These are phyloP conservation scores for Odontophorus gujanensis DNA, from an alignment of 2,113 vertebrate genomes.

Conservation along the genomic window DNA sequence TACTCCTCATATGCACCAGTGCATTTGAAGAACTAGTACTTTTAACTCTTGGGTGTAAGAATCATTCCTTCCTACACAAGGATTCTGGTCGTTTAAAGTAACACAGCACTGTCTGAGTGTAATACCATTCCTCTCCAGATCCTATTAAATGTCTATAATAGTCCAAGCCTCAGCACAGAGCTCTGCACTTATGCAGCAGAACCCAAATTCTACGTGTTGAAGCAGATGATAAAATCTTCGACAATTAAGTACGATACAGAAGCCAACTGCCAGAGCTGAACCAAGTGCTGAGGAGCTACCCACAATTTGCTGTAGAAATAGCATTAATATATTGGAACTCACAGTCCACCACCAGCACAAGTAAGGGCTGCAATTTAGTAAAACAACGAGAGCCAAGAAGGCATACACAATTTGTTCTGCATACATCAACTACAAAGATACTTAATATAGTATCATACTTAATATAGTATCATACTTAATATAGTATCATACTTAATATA, in stretches of 20 bases:
- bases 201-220: not conserved
- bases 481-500: not conserved
- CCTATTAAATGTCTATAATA: not conserved
- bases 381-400: not conserved
- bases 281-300: not conserved
- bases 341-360: not conserved
- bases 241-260: slow-evolving; percentile 37
- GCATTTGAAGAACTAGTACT: not conserved
- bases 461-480: no score
- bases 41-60: not conserved
- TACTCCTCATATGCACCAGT: not conserved
- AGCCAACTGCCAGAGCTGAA: slow-evolving; percentile 25
- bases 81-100: not conserved
- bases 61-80: not conserved
- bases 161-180: not conserved
- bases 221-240: slow-evolving; percentile 13
- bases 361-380: not conserved
- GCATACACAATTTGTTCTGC: not conserved
- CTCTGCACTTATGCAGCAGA: not conserved
- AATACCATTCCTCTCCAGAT: not conserved
- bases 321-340: not conserved
- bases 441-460: not conserved
- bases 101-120: not conserved
- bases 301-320: not conserved
- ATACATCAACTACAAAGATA: not conserved